Evolutionary conservation across 2,888 invertebrate species (phyloP).

Genomic region (Dryobotodes eremita): DNA sequence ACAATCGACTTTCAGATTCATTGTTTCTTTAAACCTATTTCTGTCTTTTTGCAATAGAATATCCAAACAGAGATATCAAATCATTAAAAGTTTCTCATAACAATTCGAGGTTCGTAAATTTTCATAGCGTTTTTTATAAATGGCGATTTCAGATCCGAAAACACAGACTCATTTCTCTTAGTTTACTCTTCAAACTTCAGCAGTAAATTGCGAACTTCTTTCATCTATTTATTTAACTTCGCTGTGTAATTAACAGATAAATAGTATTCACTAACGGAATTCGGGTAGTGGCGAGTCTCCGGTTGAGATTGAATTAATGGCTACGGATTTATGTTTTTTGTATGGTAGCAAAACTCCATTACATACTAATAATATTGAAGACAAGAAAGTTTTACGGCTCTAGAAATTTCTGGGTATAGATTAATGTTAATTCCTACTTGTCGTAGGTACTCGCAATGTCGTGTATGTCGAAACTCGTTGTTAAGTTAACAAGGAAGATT

Average conservation of each 20-base stretch:
- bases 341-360: background rate
- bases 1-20: background rate
- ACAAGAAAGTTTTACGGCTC: background rate
- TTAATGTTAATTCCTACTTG: background rate
- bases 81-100: slow-evolving; percentile 46
- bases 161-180: slow-evolving; percentile 55
- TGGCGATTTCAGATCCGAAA: slow-evolving; percentile 42
- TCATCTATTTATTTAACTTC: slow-evolving; percentile 57
- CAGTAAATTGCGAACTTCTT: slow-evolving; percentile 52
- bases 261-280: slow-evolving; percentile 48
- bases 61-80: background rate
- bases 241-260: slow-evolving; percentile 51
- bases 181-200: slow-evolving; percentile 55
- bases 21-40: background rate
- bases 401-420: background rate
- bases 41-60: background rate
- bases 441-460: background rate
- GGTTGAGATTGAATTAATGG: slow-evolving; percentile 30
- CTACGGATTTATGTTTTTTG: slow-evolving; percentile 33
- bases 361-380: background rate
- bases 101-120: slow-evolving; percentile 40
- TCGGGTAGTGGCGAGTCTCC: slow-evolving; percentile 43
- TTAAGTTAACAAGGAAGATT: background rate
- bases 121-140: slow-evolving; percentile 51
- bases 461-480: background rate